A percentile compares a stretch with the other conserved stretches of the same genome.
Conservation (phyloP, 2,888 invertebrate genomes). For the Cylloceria caligata region DNA sequence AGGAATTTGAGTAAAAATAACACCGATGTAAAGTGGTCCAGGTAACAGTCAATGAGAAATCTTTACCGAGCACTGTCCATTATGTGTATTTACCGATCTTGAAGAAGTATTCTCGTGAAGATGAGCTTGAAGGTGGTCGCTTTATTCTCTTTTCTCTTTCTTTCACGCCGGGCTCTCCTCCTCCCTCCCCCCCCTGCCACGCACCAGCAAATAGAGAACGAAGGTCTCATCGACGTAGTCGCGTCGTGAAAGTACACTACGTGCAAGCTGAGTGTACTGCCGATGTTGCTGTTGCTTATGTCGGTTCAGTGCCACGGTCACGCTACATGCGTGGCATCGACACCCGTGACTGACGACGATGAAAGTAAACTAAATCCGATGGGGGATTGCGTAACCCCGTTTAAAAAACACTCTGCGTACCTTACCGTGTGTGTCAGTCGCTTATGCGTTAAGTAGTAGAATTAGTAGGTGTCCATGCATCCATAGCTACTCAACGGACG, state of each 20-base stretch:
- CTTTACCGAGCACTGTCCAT: not conserved
- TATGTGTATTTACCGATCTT: not conserved
- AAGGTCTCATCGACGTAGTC: conserved; percentile 17
- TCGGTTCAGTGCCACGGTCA: conserved; percentile 83
- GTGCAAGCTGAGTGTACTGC: conserved; percentile 30
- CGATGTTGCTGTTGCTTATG: not conserved
- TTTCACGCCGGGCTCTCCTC: not conserved
- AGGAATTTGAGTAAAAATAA: not conserved
- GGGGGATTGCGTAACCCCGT: conserved; percentile 78
- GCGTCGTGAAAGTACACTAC: conserved; percentile 41
- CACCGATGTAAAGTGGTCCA: not conserved
- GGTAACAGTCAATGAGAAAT: not conserved
- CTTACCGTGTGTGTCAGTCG: conserved; percentile 21
- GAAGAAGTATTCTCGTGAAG: not conserved
- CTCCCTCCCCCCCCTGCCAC: too few relatives aligned
- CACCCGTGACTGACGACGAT: conserved; percentile 67
- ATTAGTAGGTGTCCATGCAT: not conserved
- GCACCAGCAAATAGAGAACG: not conserved
- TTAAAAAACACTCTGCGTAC: conserved; percentile 78
- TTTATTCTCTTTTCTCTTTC: conserved; percentile 36
- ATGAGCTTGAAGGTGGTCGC: not conserved
- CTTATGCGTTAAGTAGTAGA: not conserved
- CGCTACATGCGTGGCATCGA: conserved; percentile 80
- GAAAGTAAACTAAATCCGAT: conserved; percentile 81
- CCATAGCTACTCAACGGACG: not conserved